Percentiles rank a stretch among this genome's conserved stretches.
These are phyloP conservation scores for Calameuta filiformis DNA, from an alignment of 2,888 invertebrate species.

Conservation along the genomic window DNA sequence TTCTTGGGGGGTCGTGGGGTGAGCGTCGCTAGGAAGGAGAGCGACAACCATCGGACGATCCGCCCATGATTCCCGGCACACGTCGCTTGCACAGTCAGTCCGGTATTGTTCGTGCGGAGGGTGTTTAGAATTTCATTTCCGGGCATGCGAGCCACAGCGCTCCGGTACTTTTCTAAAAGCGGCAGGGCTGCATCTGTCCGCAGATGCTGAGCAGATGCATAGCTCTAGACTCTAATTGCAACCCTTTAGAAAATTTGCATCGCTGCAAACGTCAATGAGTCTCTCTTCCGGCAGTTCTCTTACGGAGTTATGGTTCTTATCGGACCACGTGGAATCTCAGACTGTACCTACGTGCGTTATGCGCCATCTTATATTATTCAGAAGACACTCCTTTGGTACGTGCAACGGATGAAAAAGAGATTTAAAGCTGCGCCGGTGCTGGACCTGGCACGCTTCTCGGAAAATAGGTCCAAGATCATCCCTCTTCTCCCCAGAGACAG, in stretches of 20 bases:
- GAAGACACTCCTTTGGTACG: no score
- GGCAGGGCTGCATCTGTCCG: slow-evolving; percentile 52
- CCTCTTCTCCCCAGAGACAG: slow-evolving; percentile 48
- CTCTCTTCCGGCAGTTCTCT: no score
- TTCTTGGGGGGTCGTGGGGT: no score
- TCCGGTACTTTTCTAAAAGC: slow-evolving; percentile 29
- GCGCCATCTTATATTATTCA: no score
- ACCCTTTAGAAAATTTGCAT: slow-evolving; percentile 45
- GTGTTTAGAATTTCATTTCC: slow-evolving; percentile 64
- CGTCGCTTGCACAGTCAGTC: slow-evolving; percentile 8
- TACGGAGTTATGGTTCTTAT: no score
- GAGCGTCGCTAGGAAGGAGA: no score
- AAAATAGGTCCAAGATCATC: slow-evolving; percentile 54
- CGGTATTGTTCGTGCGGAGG: slow-evolving; percentile 35
- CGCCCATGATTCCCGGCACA: slow-evolving; percentile 5
- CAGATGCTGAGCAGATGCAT: slow-evolving; percentile 60
- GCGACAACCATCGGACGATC: neutral
- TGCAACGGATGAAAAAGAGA: neutral
- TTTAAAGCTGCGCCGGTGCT: neutral
- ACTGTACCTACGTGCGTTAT: no score
- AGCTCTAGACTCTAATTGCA: slow-evolving; percentile 40
- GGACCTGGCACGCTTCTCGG: slow-evolving; percentile 42
- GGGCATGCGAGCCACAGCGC: slow-evolving; percentile 44
- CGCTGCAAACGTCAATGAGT: slow-evolving; percentile 10
- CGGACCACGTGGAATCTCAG: no score